phyloP scores from a whole-genome alignment of 2,113 vertebrate genomes.

The Eulemur macaco region DNA sequence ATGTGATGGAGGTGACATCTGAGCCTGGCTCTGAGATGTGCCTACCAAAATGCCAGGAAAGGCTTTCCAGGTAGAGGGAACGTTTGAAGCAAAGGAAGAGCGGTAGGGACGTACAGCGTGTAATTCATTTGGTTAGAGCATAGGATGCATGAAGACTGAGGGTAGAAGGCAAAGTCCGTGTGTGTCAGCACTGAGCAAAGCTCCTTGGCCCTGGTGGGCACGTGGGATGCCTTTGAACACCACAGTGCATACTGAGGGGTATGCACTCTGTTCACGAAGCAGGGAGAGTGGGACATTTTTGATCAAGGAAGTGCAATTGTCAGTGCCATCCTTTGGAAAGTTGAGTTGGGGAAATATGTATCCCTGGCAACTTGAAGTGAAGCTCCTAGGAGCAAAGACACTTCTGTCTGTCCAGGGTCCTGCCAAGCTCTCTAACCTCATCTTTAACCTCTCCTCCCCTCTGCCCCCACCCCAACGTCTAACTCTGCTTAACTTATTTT shows the following conservation, averaged over 20 bases:
- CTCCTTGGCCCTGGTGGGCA: not conserved
- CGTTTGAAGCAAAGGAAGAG: not conserved
- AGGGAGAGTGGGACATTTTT: not conserved
- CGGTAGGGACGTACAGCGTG: not conserved
- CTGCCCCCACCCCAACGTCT: not conserved
- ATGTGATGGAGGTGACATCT: not conserved
- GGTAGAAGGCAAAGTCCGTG: not conserved
- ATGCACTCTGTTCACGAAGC: not conserved
- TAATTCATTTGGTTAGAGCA: not conserved
- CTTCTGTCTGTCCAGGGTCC: not conserved
- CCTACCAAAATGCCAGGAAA: not conserved
- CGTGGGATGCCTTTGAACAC: not conserved
- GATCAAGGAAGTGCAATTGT: not conserved
- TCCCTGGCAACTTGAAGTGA: not conserved
- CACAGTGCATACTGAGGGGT: not conserved
- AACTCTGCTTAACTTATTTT: not conserved
- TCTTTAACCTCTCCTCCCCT: not conserved
- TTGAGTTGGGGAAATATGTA: not conserved
- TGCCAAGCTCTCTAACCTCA: not conserved
- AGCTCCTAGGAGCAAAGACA: not conserved
- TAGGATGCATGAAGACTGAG: not conserved
- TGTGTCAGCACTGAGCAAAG: not conserved
- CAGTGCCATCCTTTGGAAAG: not conserved
- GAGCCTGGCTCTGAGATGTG: not conserved
- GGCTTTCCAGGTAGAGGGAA: not conserved